Evolutionary conservation across 2,888 invertebrate species (phyloP).

Genomic region (Dryobotodes eremita): DNA sequence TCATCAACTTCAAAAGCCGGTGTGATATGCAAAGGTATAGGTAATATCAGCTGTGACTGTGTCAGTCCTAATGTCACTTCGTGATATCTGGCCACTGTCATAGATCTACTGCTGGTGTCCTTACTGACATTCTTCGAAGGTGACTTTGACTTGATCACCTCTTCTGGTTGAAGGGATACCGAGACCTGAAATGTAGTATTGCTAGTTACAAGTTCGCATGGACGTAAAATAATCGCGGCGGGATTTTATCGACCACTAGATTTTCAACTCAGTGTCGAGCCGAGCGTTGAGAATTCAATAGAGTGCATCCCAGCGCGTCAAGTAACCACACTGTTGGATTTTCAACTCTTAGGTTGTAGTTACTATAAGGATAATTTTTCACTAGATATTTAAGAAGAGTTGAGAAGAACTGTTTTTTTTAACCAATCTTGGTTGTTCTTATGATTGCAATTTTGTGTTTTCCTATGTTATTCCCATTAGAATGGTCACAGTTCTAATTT

Average conservation of each 20-base stretch:
- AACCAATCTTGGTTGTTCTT: no score
- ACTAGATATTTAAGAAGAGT: no score
- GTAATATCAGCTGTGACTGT: conserved; percentile 97
- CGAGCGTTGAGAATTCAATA: no score
- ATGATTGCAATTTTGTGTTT: not conserved
- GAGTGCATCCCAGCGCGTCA: no score
- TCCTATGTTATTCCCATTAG: not conserved
- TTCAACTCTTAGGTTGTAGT: not conserved
- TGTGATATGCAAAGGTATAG: conserved; percentile 98
- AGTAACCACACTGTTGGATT: no score
- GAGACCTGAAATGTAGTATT: conserved; percentile 88
- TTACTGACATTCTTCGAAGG: conserved; percentile 83
- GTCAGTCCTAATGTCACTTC: conserved; percentile 97
- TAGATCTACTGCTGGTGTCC: conserved; percentile 90
- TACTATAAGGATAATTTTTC: not conserved
- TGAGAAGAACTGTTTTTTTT: no score
- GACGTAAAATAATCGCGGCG: no score
- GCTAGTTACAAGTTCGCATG: not conserved
- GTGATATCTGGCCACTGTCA: conserved; percentile 97
- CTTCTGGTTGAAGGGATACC: conserved; percentile 99
- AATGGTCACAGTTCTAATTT: not conserved
- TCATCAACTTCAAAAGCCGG: conserved; percentile 98
- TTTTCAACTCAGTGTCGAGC: no score
- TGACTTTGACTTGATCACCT: conserved; percentile 90
- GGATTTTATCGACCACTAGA: no score